Conservation (phyloP, 2,113 vertebrate species). For the Callospermophilus lateralis region DNA sequence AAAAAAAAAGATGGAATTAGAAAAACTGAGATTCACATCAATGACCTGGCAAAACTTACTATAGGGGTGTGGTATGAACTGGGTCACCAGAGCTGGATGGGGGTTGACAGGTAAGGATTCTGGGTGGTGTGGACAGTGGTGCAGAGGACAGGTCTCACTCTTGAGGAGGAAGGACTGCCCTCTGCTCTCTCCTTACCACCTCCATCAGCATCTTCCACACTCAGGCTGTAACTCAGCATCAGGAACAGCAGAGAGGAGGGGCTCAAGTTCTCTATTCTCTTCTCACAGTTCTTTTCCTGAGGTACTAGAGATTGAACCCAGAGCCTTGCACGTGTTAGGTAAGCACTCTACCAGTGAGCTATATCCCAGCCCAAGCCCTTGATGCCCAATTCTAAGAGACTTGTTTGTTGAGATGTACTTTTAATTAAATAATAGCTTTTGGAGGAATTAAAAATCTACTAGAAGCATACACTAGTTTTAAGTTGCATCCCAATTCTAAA, state of each 20-base stretch:
- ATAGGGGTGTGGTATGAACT: not conserved
- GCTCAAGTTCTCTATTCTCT: not conserved
- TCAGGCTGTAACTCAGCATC: not conserved
- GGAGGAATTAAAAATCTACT: constrained; percentile 3
- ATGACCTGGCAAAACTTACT: not conserved
- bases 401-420: constrained; percentile 33
- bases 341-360: not conserved
- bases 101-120: not conserved
- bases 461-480: not conserved
- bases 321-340: not conserved
- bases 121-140: not conserved
- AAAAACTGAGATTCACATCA: not conserved
- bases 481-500: constrained; percentile 60
- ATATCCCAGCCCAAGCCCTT: not conserved
- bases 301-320: not conserved
- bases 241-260: too few relatives aligned
- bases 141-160: not conserved
- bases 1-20: constrained; percentile 32
- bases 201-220: not conserved
- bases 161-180: not conserved
- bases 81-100: not conserved
- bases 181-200: not conserved
- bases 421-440: constrained; percentile 55
- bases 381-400: not conserved
- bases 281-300: not conserved